phyloP scores from a whole-genome alignment of 1,140 invertebrate species.

The Drosophila auraria region DNA sequence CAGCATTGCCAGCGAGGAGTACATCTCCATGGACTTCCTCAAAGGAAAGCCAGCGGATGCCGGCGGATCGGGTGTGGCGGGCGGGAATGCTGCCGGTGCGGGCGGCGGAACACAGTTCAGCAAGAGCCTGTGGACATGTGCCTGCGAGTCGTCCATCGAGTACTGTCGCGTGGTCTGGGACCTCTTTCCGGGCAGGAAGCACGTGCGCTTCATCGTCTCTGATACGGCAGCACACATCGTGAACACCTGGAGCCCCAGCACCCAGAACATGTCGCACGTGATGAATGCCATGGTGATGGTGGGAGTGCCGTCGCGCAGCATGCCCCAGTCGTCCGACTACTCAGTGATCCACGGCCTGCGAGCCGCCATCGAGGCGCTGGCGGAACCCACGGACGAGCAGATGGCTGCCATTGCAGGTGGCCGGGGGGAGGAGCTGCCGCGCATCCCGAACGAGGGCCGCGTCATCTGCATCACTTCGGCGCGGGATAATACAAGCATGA shows the following conservation, averaged over 20 bases:
- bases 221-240: conserved; percentile 92
- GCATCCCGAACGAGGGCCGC: conserved; percentile 88
- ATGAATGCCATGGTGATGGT: conserved; percentile 90
- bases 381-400: conserved; percentile 92
- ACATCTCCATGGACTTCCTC: conserved; percentile 94
- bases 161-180: conserved; percentile 99
- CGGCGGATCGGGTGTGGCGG: conserved; percentile 8
- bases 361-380: conserved; percentile 94
- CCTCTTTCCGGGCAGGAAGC: conserved; percentile 94
- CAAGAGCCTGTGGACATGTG: conserved; percentile 97
- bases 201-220: conserved; percentile 94
- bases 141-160: conserved; percentile 96
- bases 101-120: conserved; percentile 60
- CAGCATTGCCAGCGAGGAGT: conserved; percentile 93
- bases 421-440: conserved; percentile 32
- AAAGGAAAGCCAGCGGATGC: conserved; percentile 87
- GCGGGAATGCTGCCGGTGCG: background rate
- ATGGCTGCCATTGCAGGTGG: conserved; percentile 59
- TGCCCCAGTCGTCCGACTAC: conserved; percentile 87
- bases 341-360: conserved; percentile 93
- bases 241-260: conserved; percentile 91
- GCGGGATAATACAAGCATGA: conserved; percentile 92
- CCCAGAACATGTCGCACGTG: conserved; percentile 94
- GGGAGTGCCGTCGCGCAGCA: conserved; percentile 87
- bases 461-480: conserved; percentile 96